These are phyloP conservation scores for Sarcoramphus papa DNA, from an alignment of 2,797 vertebrate species.

Conservation along the genomic window DNA sequence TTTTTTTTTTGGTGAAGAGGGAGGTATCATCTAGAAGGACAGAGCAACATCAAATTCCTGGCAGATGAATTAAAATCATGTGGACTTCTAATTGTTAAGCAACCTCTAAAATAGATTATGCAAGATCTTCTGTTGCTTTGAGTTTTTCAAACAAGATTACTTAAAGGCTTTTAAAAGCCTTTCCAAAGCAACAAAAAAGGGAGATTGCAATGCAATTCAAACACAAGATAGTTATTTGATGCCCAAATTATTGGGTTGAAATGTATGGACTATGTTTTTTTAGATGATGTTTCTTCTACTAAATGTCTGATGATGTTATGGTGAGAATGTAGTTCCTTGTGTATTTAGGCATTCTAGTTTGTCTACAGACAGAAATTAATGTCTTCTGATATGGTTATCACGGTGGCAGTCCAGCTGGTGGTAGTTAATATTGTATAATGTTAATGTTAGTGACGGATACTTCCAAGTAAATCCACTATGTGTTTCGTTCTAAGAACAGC, in stretches of 20 bases:
- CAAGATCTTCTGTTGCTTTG: background rate
- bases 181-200: background rate
- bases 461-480: background rate
- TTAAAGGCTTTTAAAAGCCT: background rate
- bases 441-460: background rate
- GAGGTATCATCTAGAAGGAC: background rate
- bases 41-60: background rate
- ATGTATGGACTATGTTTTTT: background rate
- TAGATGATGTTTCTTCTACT: background rate
- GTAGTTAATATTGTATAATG: background rate
- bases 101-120: background rate
- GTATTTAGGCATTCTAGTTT: background rate
- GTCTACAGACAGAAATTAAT: background rate
- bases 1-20: background rate
- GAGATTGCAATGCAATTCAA: background rate
- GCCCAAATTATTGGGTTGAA: background rate
- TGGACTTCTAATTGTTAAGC: background rate
- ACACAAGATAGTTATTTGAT: background rate
- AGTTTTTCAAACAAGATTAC: background rate
- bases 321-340: background rate
- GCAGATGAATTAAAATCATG: background rate
- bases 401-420: background rate
- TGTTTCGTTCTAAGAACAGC: background rate
- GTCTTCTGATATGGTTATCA: background rate
- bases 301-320: background rate